A percentile compares a stretch with the other conserved stretches of the same genome.
Evolutionary conservation across 2,888 invertebrate genomes (phyloP).

Genomic region (Atethmia centrago): DNA sequence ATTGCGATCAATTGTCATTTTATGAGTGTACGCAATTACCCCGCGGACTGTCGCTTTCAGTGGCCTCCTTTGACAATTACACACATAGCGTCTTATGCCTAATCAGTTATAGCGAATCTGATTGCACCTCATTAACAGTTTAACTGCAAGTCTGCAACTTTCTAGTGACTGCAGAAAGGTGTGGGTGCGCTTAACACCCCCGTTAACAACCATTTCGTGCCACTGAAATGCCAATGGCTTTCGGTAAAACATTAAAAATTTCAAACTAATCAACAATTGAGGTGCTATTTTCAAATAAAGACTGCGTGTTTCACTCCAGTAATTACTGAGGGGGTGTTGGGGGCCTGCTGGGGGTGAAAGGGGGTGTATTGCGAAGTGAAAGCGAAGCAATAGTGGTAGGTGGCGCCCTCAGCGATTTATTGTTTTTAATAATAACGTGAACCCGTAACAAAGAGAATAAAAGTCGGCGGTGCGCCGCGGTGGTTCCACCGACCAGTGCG

Average conservation of each 20-base stretch:
- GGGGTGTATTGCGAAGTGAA: constrained; percentile 83
- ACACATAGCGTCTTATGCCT: constrained; percentile 17
- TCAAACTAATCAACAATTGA: constrained; percentile 72
- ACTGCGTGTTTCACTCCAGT: constrained; percentile 71
- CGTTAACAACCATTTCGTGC: constrained; percentile 24
- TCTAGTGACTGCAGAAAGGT: constrained; percentile 8
- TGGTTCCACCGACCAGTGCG: constrained; percentile 22
- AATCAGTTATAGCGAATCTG: constrained; percentile 51
- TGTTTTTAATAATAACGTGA: constrained; percentile 91
- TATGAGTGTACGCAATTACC: too few species aligned
- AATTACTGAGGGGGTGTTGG: constrained; percentile 63
- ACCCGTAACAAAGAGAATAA: constrained; percentile 89
- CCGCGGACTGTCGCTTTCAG: not conserved
- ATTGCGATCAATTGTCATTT: too few species aligned
- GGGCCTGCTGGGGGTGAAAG: constrained; percentile 61
- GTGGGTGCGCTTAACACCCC: constrained; percentile 27
- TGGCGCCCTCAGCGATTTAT: constrained; percentile 90
- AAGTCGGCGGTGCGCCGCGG: constrained; percentile 82
- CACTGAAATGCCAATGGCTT: constrained; percentile 40
- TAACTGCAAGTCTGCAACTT: constrained; percentile 32
- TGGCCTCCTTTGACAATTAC: constrained; percentile 13
- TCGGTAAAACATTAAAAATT: constrained; percentile 60
- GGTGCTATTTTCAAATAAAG: constrained; percentile 76
- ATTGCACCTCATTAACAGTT: constrained; percentile 36
- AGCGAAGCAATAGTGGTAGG: constrained; percentile 89